Conservation (phyloP, 1,140 invertebrate species). For the Drosophila micromelanica region DNA sequence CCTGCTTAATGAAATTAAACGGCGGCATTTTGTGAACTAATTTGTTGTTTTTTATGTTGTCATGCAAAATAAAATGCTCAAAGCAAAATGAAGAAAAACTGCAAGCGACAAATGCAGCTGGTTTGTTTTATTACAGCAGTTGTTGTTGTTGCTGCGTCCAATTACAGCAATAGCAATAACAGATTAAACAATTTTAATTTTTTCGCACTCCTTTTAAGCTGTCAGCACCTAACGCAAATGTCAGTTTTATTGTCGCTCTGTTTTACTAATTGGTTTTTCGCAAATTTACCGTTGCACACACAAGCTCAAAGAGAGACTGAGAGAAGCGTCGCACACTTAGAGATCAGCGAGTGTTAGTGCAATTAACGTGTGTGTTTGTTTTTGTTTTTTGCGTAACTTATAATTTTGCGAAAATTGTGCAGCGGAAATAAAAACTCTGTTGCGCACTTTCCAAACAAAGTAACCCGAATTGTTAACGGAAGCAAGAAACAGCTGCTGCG, state of each 20-base stretch:
- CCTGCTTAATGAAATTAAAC: constrained; percentile 81
- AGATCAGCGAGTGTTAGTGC: constrained; percentile 24
- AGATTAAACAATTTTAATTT: constrained; percentile 66
- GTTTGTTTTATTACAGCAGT: constrained; percentile 18
- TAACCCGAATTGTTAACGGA: constrained; percentile 75
- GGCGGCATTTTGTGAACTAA: constrained; percentile 69
- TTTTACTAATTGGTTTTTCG: constrained; percentile 46
- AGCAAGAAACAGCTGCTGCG: constrained; percentile 38
- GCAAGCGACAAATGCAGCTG: constrained; percentile 39
- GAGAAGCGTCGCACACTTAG: background rate
- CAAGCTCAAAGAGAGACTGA: background rate
- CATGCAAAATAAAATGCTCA: constrained; percentile 47
- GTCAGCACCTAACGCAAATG: constrained; percentile 50
- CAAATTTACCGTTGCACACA: constrained; percentile 46
- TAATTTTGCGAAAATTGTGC: constrained; percentile 59
- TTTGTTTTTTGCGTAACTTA: constrained; percentile 46
- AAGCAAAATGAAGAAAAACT: constrained; percentile 17
- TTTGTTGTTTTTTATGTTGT: constrained; percentile 32
- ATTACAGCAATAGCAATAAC: constrained; percentile 37
- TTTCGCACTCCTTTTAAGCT: constrained; percentile 67
- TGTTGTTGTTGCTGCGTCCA: constrained; percentile 15
- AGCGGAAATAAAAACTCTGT: constrained; percentile 60
- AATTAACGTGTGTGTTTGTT: constrained; percentile 42
- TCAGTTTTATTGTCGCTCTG: constrained; percentile 18
- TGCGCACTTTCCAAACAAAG: constrained; percentile 73